Percentiles rank a stretch among this genome's conserved stretches.
Conservation (phyloP, 2,888 invertebrate genomes). For the Cantharis flavilabris region DNA sequence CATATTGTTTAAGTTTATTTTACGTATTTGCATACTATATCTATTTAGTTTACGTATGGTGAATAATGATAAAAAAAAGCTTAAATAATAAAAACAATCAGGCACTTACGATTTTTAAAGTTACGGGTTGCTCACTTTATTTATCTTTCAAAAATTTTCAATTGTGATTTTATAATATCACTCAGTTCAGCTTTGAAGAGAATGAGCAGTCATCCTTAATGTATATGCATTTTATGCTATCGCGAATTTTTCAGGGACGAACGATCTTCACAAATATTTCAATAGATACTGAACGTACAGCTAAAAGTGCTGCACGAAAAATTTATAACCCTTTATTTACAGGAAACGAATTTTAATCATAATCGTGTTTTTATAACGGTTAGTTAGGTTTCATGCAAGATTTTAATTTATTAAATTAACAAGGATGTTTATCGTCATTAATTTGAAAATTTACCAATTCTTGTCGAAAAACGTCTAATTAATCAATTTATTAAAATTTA, state of each 20-base stretch:
- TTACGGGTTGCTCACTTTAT: neutral
- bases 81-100: neutral
- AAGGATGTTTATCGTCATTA: neutral
- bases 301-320: neutral
- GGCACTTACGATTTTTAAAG: neutral
- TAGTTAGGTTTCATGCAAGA: neutral
- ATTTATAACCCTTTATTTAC: neutral
- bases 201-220: neutral
- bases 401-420: neutral
- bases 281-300: neutral
- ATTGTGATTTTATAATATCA: neutral
- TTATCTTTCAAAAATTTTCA: neutral
- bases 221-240: neutral
- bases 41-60: neutral
- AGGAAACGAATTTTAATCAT: neutral
- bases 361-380: neutral
- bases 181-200: neutral
- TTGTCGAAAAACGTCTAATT: neutral
- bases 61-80: neutral
- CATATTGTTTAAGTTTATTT: conserved; percentile 13
- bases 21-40: neutral
- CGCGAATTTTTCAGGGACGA: neutral
- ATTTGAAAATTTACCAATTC: neutral
- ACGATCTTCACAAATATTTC: neutral
- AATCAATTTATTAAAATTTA: neutral